phyloP scores from a whole-genome alignment of 2,113 vertebrate genomes.

The Sinocyclocheilus anophthalmus region DNA sequence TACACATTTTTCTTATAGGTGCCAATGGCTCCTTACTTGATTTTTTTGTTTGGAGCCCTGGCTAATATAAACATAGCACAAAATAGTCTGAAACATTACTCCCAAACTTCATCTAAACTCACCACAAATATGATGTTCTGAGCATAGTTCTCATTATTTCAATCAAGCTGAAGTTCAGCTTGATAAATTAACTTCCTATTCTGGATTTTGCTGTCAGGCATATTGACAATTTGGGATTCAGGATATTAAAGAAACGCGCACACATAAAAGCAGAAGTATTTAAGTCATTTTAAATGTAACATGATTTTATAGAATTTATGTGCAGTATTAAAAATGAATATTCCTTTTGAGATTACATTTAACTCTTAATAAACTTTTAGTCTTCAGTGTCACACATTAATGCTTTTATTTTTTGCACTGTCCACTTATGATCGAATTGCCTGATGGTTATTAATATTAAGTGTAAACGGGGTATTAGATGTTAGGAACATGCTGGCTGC shows the following conservation, averaged over 20 bases:
- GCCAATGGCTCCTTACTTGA: no score
- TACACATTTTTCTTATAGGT: no score
- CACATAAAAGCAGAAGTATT: no score
- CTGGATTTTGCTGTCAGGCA: neutral
- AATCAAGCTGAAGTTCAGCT: neutral
- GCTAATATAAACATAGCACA: neutral
- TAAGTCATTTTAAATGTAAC: no score
- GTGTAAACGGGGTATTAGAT: no score
- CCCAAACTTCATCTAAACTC: neutral
- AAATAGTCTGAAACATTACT: neutral
- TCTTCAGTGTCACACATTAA: neutral
- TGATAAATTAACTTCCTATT: neutral
- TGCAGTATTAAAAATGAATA: neutral
- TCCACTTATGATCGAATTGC: neutral
- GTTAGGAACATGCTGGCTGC: neutral
- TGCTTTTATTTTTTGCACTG: neutral
- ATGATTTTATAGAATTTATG: no score
- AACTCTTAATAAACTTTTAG: no score
- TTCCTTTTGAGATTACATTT: no score
- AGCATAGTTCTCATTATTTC: neutral
- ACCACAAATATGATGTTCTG: neutral
- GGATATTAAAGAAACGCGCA: no score
- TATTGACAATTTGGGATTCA: neutral
- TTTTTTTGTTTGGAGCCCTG: no score
- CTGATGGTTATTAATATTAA: neutral